Base-by-base conservation (phyloP, 2,113 vertebrate species). In the Chlorocebus sabaeus region DNA sequence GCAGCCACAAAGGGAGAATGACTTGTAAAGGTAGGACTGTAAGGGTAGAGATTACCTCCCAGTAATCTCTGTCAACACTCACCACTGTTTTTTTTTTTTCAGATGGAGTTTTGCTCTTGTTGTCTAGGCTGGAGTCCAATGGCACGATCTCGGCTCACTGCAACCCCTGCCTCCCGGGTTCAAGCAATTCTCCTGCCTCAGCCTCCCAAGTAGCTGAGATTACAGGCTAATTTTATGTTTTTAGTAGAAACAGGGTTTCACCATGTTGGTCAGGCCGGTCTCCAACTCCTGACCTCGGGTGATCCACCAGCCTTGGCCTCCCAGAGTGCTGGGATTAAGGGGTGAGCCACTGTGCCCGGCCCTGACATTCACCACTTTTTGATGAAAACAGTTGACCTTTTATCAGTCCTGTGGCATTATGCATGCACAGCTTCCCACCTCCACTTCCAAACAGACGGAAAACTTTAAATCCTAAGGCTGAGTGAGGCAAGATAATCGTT, bases 111-210 rank as follows among this genome's bases (percentile, higher is more conserved):
- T 68, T 18, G 16, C 67, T 68, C 6, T 14, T 68, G 67, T n/a
- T 35, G 32, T 18, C 32, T 16, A 68, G 67, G 67, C 67, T 35
- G 32, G 32, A 68, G 67, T 68, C 16, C 67, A 68, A 4, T n/a
- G 32, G 67, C 32, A 35, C 6, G 3, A 6, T 35, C 32, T 35
- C 3, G 3, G 32, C 27, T 68, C 67, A 68, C 67, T n/a, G 32
- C 67, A 68, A 18, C 6, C 32, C 3, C 0, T 6, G 1, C 67
- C 32, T n/a, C 30, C 67, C 1, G 0, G 67, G 13, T 17, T 68
- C 32, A 68, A n/a, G 67, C 32, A 3, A 68, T 68, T 35, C 14
- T 2, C 32, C 67, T 35, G 32, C 67, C 16, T 68, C 32, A 68
- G 32, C 32, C 32, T 68, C 32, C 67, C 67, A n/a, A 68, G 67